Evolutionary conservation across 2,888 invertebrate genomes (phyloP).

Genomic region (Cotesia congregata): DNA sequence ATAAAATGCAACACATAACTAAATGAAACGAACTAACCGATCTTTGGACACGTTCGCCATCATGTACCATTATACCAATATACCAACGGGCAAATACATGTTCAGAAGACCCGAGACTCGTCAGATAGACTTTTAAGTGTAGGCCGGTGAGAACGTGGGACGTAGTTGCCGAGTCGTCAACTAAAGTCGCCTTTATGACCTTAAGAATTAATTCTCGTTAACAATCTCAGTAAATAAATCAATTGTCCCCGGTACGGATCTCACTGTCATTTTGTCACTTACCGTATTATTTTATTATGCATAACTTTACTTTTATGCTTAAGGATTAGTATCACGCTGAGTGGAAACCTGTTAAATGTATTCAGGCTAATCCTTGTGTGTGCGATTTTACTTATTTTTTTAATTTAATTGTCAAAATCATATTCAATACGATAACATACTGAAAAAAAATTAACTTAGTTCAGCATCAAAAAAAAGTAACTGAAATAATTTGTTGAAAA

Average conservation of each 20-base stretch:
- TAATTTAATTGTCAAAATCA: no score
- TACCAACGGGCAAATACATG: no score
- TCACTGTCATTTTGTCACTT: conserved; percentile 32
- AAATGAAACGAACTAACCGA: conserved; percentile 34
- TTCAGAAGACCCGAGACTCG: background rate
- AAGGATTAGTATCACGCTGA: no score
- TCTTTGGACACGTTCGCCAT: conserved; percentile 16
- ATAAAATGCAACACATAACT: background rate
- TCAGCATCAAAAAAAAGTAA: no score
- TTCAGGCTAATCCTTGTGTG: no score
- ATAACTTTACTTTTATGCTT: background rate
- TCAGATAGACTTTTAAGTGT: conserved; percentile 32
- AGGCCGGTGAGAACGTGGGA: conserved; percentile 36
- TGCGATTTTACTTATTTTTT: no score
- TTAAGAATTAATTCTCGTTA: conserved; percentile 34
- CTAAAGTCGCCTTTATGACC: conserved; percentile 42
- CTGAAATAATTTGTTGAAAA: no score
- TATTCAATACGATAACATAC: no score
- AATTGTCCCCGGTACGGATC: conserved; percentile 34
- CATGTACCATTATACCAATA: no score
- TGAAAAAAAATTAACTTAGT: no score
- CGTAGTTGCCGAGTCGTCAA: conserved; percentile 28
- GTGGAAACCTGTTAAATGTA: no score
- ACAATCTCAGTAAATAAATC: conserved; percentile 13
- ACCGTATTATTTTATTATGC: background rate